A percentile compares a stretch with the other conserved stretches of the same genome.
phyloP scores from a whole-genome alignment of 1,140 invertebrate species.

The Thaumetopoea pityocampa region DNA sequence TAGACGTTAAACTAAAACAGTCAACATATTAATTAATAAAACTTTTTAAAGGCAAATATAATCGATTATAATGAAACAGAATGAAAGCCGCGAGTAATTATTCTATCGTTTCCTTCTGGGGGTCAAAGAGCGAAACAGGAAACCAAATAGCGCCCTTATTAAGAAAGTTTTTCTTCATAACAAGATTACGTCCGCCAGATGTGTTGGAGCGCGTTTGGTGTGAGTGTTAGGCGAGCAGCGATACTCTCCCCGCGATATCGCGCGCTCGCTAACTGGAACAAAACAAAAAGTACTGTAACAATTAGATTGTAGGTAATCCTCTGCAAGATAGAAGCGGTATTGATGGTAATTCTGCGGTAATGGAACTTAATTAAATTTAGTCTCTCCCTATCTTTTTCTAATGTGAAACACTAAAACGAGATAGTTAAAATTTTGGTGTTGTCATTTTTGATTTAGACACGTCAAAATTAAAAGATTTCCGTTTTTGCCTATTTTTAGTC shows the following conservation, averaged over 20 bases:
- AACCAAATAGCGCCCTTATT: slow-evolving; percentile 63
- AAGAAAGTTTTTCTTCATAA: slow-evolving; percentile 72
- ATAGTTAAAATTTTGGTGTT: no score
- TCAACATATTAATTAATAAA: no score
- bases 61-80: slow-evolving; percentile 11
- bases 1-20: no score
- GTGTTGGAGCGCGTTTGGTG: slow-evolving; percentile 52
- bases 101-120: slow-evolving; percentile 30
- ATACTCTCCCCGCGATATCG: slow-evolving; percentile 11
- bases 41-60: no score
- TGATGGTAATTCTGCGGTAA: not conserved
- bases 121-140: slow-evolving; percentile 28
- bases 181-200: slow-evolving; percentile 69
- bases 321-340: not conserved
- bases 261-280: not conserved
- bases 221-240: slow-evolving; percentile 37
- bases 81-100: slow-evolving; percentile 44
- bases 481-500: no score
- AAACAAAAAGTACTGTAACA: slow-evolving; percentile 1
- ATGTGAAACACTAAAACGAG: no score
- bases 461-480: no score
- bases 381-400: no score
- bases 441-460: no score
- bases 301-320: not conserved
- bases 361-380: no score